A percentile compares a stretch with the other conserved stretches of the same genome.
These are phyloP conservation scores for Zaprionus nigranus DNA, from an alignment of 1,140 invertebrate genomes.

Conservation along the genomic window DNA sequence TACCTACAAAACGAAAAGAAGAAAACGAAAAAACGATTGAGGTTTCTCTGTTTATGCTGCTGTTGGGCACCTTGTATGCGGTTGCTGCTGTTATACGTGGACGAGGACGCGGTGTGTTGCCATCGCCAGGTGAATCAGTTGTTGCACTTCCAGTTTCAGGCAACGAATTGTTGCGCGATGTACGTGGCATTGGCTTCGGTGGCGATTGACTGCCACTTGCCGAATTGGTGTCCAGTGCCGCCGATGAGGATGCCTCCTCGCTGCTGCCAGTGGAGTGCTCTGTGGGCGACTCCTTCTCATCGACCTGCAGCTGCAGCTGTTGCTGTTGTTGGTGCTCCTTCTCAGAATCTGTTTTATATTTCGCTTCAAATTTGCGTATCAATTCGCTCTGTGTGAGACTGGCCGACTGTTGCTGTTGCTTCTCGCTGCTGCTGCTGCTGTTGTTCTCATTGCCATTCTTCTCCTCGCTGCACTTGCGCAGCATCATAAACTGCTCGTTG, in stretches of 20 bases:
- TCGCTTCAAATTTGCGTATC: conserved; percentile 79
- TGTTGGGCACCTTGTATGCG: conserved; percentile 76
- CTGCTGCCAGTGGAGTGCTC: conserved; percentile 77
- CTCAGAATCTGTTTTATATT: conserved; percentile 82
- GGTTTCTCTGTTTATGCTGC: conserved; percentile 2
- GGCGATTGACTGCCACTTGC: conserved; percentile 84
- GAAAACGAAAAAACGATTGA: neutral
- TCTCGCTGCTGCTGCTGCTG: conserved; percentile 36
- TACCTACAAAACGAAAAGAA: conserved; percentile 19
- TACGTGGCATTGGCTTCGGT: conserved; percentile 91
- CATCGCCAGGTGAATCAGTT: conserved; percentile 47
- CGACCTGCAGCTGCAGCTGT: conserved; percentile 38
- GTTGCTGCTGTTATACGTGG: conserved; percentile 89
- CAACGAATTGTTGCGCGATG: conserved; percentile 88
- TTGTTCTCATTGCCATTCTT: conserved; percentile 68
- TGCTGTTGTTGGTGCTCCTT: conserved; percentile 61
- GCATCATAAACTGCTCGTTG: conserved; percentile 66
- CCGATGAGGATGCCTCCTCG: conserved; percentile 71
- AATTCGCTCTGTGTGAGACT: conserved; percentile 59
- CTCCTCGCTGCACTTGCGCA: conserved; percentile 69
- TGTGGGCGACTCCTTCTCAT: conserved; percentile 76
- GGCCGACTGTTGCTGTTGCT: conserved; percentile 47
- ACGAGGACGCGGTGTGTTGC: conserved; percentile 87
- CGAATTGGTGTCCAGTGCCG: conserved; percentile 55
- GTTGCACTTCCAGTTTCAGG: conserved; percentile 84